phyloP scores from a whole-genome alignment of 2,888 invertebrate species.

The Globia sparganii region DNA sequence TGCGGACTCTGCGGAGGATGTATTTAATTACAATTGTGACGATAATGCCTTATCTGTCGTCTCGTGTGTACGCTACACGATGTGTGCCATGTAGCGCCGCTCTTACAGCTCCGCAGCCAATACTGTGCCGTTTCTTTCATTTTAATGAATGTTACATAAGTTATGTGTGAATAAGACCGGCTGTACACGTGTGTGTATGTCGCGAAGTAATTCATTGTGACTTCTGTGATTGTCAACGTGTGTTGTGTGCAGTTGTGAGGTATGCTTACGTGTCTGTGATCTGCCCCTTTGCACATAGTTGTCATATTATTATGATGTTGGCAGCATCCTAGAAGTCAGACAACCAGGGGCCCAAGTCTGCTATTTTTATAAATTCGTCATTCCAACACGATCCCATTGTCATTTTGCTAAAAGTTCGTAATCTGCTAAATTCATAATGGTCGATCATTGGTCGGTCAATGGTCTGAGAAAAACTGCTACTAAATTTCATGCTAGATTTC shows the following conservation, averaged over 20 bases:
- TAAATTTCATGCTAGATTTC: too few species aligned
- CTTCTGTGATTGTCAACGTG: constrained; percentile 2
- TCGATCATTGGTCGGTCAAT: too few species aligned
- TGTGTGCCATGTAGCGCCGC: constrained; percentile 12
- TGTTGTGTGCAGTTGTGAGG: constrained; percentile 1
- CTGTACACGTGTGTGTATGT: constrained; percentile 19
- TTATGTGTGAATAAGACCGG: constrained; percentile 23
- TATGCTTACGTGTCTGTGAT: constrained; percentile 47
- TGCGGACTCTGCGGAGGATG: constrained; percentile 71
- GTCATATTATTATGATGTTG: background rate
- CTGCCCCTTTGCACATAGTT: constrained; percentile 32
- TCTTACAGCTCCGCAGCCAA: background rate
- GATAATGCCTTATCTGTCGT: constrained; percentile 72
- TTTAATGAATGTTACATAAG: constrained; percentile 24
- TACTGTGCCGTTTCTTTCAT: constrained; percentile 14
- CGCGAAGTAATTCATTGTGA: constrained; percentile 11
- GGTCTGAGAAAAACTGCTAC: too few species aligned
- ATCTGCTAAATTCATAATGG: too few species aligned
- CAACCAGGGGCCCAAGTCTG: too few species aligned
- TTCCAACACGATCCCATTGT: too few species aligned
- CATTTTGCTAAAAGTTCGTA: too few species aligned
- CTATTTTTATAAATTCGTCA: too few species aligned
- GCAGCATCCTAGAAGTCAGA: background rate
- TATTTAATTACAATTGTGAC: constrained; percentile 69
- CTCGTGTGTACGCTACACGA: constrained; percentile 27